A percentile compares a stretch with the other conserved stretches of the same genome.
Conservation (phyloP, 2,888 invertebrate species). For the Luperina nickerlii region DNA sequence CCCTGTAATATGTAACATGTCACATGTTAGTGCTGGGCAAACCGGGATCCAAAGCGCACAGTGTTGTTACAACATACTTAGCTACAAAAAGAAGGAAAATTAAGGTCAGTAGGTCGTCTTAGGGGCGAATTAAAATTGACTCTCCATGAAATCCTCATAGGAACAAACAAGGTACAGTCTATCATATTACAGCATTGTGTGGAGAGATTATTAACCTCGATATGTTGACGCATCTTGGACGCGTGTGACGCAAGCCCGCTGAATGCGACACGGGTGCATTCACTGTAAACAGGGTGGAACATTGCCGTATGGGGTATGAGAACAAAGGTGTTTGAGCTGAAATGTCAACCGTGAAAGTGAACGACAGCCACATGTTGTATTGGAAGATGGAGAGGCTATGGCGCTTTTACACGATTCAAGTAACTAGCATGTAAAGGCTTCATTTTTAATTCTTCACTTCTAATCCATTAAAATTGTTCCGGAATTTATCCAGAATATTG, state of each 20-base stretch:
- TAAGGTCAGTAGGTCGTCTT: no score
- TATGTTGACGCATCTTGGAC: conserved; percentile 43
- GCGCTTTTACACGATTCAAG: no score
- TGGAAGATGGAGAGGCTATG: not conserved
- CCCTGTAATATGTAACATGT: not conserved
- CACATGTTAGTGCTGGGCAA: not conserved
- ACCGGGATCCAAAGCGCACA: not conserved
- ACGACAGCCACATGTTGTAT: conserved; percentile 4
- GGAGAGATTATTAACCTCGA: conserved; percentile 46
- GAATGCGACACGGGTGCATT: conserved; percentile 62
- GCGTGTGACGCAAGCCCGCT: conserved; percentile 63
- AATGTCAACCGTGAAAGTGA: conserved; percentile 42
- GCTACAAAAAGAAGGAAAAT: not conserved
- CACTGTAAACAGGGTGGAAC: conserved; percentile 53
- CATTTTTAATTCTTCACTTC: no score
- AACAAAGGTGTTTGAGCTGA: conserved; percentile 35
- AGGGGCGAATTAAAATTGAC: no score
- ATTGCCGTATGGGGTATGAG: not conserved
- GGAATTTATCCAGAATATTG: no score
- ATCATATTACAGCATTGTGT: conserved; percentile 12
- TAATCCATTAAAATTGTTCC: no score
- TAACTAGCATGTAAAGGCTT: not conserved
- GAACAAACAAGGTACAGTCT: not conserved
- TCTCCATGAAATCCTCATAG: not conserved
- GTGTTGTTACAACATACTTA: not conserved